These are phyloP conservation scores for Nasua narica DNA, from an alignment of 2,797 vertebrate genomes.

Conservation along the genomic window DNA sequence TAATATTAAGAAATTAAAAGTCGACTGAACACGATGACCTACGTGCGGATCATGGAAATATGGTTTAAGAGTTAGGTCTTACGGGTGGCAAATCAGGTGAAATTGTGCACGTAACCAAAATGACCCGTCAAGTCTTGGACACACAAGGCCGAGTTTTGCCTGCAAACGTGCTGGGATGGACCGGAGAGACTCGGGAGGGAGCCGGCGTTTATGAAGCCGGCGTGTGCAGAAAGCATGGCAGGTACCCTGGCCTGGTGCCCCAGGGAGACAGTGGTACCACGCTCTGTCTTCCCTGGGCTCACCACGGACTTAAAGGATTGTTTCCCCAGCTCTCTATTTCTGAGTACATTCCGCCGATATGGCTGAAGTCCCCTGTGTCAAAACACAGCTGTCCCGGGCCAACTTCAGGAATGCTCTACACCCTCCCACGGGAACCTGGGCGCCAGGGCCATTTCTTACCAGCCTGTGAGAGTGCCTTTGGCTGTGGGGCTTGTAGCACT, in stretches of 20 bases:
- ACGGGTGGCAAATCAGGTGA: not conserved
- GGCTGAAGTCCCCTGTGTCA: not conserved
- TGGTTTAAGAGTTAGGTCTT: not conserved
- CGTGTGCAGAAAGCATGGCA: accelerated
- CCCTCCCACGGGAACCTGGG: not conserved
- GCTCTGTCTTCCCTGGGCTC: not conserved
- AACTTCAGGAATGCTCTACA: not conserved
- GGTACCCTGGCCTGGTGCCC: not conserved
- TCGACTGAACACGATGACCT: not conserved
- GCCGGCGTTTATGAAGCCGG: not conserved
- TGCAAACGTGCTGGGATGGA: not conserved
- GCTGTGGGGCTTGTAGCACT: conserved; percentile 93
- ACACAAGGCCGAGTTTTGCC: not conserved
- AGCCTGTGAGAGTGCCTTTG: conserved; percentile 91
- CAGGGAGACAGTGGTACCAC: not conserved
- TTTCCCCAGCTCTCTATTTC: not conserved
- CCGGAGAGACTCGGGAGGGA: accelerated
- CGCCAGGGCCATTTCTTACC: conserved; percentile 83
- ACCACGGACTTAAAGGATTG: not conserved
- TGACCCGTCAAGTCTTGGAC: not conserved
- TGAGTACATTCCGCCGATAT: not conserved
- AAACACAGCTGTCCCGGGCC: not conserved
- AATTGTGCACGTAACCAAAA: not conserved
- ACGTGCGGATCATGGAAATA: accelerated
- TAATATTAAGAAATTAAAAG: not conserved